These are phyloP conservation scores for Zosterops borbonicus DNA, from an alignment of 2,113 vertebrate species.

Conservation along the genomic window DNA sequence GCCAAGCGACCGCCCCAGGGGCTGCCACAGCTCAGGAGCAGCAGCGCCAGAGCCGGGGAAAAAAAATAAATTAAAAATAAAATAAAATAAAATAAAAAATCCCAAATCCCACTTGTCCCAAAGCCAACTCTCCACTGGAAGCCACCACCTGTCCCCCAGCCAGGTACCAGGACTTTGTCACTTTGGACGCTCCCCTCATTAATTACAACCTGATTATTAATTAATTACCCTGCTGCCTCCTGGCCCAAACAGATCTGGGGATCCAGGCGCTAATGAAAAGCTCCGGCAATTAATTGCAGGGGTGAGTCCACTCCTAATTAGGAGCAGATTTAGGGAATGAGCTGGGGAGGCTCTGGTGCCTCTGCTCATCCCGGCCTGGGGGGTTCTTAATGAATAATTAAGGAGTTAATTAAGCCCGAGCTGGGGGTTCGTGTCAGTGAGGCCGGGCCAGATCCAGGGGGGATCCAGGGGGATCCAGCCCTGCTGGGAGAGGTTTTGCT, in stretches of 20 bases:
- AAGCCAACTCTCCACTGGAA: not conserved
- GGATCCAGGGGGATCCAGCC: not conserved
- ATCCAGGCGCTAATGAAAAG: not conserved
- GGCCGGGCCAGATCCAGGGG: not conserved
- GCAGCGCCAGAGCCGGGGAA: not conserved
- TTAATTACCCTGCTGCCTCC: not conserved
- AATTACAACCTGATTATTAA: not conserved
- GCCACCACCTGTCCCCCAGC: not conserved
- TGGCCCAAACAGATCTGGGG: not conserved
- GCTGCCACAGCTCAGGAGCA: not conserved
- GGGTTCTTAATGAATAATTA: not conserved
- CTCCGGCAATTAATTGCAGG: not conserved
- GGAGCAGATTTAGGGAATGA: not conserved
- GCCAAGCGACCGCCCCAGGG: not conserved
- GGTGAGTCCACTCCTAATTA: constrained; percentile 5
- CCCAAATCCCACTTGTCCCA: not conserved
- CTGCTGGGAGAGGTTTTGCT: not conserved
- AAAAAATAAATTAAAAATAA: no score
- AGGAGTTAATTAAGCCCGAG: not conserved
- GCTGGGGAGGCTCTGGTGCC: not conserved
- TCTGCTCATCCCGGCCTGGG: not conserved
- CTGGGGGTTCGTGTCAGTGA: not conserved
- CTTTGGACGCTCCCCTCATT: not conserved
- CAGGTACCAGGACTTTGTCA: not conserved
- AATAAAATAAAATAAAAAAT: no score